Conservation (phyloP, 2,797 vertebrate genomes). For the Phoxinus dragarum region DNA sequence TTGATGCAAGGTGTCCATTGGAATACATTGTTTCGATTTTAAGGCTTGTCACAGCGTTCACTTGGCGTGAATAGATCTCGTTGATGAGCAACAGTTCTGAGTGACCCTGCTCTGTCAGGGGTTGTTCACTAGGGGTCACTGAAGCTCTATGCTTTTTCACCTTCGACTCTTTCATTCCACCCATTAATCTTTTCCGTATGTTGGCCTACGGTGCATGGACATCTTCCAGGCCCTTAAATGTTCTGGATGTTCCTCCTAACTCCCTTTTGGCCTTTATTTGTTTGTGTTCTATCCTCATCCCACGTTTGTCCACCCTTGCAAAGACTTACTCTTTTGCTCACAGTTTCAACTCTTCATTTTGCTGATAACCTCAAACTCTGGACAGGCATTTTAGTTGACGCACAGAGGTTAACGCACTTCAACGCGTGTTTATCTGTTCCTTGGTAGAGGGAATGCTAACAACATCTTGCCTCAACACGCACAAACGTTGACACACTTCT, state of each 20-base stretch:
- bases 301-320: constrained; percentile 10
- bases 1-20: background rate
- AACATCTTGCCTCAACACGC: constrained; percentile 14
- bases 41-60: background rate
- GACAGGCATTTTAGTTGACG: background rate
- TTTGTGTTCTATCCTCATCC: constrained; percentile 24
- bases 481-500: constrained; percentile 7
- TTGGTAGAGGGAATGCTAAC: constrained; percentile 41
- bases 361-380: constrained; percentile 14
- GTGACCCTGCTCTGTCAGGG: background rate
- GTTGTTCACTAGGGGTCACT: constrained; percentile 70
- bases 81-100: background rate
- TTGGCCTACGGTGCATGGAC: constrained; percentile 39
- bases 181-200: constrained; percentile 38
- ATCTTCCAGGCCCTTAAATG: constrained; percentile 43
- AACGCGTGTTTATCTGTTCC: constrained; percentile 24
- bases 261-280: constrained; percentile 42
- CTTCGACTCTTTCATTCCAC: background rate
- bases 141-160: constrained; percentile 62
- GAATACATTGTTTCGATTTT: background rate
- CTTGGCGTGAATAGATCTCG: background rate
- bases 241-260: constrained; percentile 44
- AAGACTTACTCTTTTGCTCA: background rate
- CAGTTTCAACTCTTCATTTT: background rate
- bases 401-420: constrained; percentile 26